Evolutionary conservation across 2,888 invertebrate genomes (phyloP).

Genomic region (Physocephala rufipes): DNA sequence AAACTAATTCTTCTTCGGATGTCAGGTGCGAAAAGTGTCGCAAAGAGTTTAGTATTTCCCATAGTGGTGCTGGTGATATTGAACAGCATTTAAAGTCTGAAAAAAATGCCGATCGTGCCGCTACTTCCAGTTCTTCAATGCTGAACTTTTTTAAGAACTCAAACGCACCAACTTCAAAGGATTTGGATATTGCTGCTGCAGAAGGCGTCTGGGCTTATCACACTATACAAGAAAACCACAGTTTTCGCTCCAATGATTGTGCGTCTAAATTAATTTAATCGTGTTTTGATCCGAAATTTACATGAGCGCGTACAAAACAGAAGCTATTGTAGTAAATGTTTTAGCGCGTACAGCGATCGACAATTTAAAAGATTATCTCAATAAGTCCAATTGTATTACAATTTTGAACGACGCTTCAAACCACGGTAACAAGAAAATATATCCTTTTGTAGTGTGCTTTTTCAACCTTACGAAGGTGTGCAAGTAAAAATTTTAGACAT

Average conservation of each 20-base stretch:
- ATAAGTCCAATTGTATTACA: slow-evolving; percentile 36
- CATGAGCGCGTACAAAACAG: slow-evolving; percentile 35
- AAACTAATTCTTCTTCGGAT: slow-evolving; percentile 8
- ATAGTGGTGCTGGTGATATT: slow-evolving; percentile 19
- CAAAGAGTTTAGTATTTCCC: slow-evolving; percentile 25
- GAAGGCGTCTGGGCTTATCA: slow-evolving; percentile 32
- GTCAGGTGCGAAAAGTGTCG: slow-evolving; percentile 33
- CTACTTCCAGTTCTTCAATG: slow-evolving; percentile 33
- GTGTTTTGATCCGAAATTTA: slow-evolving; percentile 36
- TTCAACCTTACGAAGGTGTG: slow-evolving; percentile 37
- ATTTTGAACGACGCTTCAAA: slow-evolving; percentile 37
- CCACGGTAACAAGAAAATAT: slow-evolving; percentile 34
- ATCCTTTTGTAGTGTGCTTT: slow-evolving; percentile 33
- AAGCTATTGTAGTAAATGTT: slow-evolving; percentile 36
- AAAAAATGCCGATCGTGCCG: slow-evolving; percentile 33
- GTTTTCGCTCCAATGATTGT: slow-evolving; percentile 26
- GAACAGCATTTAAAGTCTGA: slow-evolving; percentile 35
- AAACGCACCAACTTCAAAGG: too few relatives aligned
- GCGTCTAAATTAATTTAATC: slow-evolving; percentile 36
- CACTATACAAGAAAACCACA: slow-evolving; percentile 28
- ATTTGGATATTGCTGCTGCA: slow-evolving; percentile 24
- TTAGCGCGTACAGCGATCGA: slow-evolving; percentile 36
- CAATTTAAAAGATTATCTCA: slow-evolving; percentile 37
- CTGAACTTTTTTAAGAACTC: slow-evolving; percentile 32
- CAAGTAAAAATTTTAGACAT: slow-evolving; percentile 37